Evolutionary conservation across 2,797 vertebrate species (phyloP).

Genomic region (Myotis pilosus): DNA sequence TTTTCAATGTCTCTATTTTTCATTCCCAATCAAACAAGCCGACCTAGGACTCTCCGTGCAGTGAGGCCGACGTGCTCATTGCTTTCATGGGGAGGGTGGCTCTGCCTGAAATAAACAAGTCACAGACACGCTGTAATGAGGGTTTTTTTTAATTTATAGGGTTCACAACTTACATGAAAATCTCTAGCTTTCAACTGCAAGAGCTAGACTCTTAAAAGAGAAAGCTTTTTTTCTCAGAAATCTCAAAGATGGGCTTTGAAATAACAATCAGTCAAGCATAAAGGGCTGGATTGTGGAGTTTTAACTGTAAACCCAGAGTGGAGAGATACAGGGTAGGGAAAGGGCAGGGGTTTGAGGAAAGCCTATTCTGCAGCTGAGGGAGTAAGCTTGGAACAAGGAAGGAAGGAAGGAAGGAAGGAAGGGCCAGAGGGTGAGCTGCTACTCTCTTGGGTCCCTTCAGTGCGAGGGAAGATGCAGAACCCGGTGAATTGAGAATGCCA

Average conservation of each 20-base stretch:
- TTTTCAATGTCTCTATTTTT: not conserved
- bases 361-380: not conserved
- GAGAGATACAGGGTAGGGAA: not conserved
- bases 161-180: not conserved
- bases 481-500: not conserved
- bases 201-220: not conserved
- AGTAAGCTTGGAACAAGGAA: not conserved
- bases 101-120: not conserved
- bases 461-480: not conserved
- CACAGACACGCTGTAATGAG: not conserved
- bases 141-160: not conserved
- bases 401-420: not conserved
- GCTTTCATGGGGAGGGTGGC: not conserved
- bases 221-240: not conserved
- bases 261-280: not conserved
- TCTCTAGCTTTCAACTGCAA: not conserved
- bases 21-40: not conserved
- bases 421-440: not conserved
- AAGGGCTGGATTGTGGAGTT: not conserved
- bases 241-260: conserved; percentile 9
- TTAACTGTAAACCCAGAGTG: not conserved
- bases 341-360: not conserved
- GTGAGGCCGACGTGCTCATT: not conserved
- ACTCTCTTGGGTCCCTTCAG: not conserved
- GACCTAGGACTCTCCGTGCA: not conserved